Evolutionary conservation across 2,113 vertebrate species (phyloP), one percentile per base, ranked within the genome.

Genomic region (Pelodiscus sinensis): DNA sequence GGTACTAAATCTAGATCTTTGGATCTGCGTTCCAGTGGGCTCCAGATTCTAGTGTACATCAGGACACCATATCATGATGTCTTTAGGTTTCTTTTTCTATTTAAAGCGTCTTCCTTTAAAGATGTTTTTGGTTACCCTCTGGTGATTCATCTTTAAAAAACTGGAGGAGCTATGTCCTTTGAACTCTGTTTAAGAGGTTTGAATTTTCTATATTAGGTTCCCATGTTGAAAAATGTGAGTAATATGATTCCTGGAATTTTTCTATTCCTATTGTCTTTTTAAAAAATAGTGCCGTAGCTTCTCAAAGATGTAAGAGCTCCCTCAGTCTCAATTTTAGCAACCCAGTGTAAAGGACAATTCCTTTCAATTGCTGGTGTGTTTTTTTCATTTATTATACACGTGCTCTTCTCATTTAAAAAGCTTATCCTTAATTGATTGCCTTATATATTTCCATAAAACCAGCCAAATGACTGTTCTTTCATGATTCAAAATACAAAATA

Each of bases 401-500:
- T 54, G 11, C 13, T 80, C 12, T 25, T 55, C 31, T 51, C 58
- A 19, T 80, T 50, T 44, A 1, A 38, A 93, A 94, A 22, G 38
- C 35, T 25, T 50, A 44, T 77, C n/a, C 19, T 50, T 25, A 77
- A 80, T 50, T 80, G 19, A 51, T 5, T 56, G 4, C 77, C 68
- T 58, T 81, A 86, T 4, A 1, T 21, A 73, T 79, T 92, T 56
- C 85, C 71, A 57, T 85, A 90, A 94, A 92, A 94, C 92, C 95
- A 96, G 90, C 92, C 95, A 94, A 95, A 79, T 95, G 90, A 95
- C 89, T 87, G 55, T 51, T 58, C 60, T 31, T 35, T 58, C 68
- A 31, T 35, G 52, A 11, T 88, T 95, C 84, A 93, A 83, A 92
- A 77, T 83, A 71, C 79, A 79, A 82, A 84, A 93, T 44, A 90